phyloP scores from a whole-genome alignment of 2,888 invertebrate species.

The Dasypogon diadema region DNA sequence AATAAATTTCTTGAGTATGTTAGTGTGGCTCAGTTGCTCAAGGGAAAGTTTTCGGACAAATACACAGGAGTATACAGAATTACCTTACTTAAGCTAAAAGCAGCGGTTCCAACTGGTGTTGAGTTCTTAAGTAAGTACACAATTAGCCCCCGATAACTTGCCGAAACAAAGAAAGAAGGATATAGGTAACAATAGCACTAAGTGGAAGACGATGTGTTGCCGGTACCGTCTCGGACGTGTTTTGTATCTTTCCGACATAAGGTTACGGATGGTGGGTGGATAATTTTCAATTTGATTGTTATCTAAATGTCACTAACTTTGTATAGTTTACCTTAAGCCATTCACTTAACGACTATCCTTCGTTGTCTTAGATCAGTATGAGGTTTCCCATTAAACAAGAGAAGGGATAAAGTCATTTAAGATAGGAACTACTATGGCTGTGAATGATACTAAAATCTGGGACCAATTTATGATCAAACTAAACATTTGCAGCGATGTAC shows the following conservation, averaged over 20 bases:
- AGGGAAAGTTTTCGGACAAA: constrained; percentile 12
- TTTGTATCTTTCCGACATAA: constrained; percentile 25
- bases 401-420: not conserved
- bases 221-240: not conserved
- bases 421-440: not conserved
- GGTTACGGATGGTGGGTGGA: constrained; percentile 8
- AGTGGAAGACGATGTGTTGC: constrained; percentile 13
- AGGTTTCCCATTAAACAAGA: not conserved
- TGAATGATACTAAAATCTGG: not conserved
- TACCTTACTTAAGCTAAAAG: not conserved
- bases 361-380: not conserved
- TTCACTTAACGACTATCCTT: constrained; percentile 32
- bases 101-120: not conserved
- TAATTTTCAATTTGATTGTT: constrained; percentile 49
- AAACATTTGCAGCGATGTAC: too few species aligned
- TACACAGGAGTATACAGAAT: not conserved
- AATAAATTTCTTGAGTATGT: constrained; percentile 47
- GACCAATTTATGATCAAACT: not conserved
- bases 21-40: constrained; percentile 22
- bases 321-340: constrained; percentile 48
- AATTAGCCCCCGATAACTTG: not conserved
- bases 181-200: constrained; percentile 11
- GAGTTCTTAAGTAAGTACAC: constrained; percentile 42
- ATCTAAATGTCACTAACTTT: constrained; percentile 50
- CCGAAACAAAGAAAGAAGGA: constrained; percentile 43